Evolutionary conservation across 2,888 invertebrate species (phyloP).

Genomic region (Melikaiella ostensackeni): DNA sequence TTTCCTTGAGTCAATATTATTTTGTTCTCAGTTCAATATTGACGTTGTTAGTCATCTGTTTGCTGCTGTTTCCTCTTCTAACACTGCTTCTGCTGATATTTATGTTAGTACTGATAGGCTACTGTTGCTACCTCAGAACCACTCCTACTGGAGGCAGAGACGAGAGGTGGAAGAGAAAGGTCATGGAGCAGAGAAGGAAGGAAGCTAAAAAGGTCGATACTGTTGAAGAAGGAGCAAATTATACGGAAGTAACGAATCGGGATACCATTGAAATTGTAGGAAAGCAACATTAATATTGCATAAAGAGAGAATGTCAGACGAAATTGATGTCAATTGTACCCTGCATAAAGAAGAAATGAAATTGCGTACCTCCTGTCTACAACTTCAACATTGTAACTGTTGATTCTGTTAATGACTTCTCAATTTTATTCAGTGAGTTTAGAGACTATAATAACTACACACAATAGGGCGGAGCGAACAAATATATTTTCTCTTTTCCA

Average conservation of each 20-base stretch:
- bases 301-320: conserved; percentile 1
- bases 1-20: not conserved
- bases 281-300: conserved; percentile 28
- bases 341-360: conserved; percentile 20
- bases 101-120: conserved; percentile 14
- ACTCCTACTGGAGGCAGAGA: conserved; percentile 31
- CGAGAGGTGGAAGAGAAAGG: conserved; percentile 45
- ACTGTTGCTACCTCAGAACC: conserved; percentile 1
- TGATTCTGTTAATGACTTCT: not conserved
- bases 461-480: too few species aligned
- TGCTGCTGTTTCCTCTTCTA: conserved; percentile 1
- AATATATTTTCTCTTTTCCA: too few species aligned
- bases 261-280: conserved; percentile 11
- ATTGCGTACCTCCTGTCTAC: not conserved
- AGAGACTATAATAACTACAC: not conserved
- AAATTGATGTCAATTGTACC: conserved; percentile 22
- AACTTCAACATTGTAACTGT: not conserved
- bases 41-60: not conserved
- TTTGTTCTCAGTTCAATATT: not conserved
- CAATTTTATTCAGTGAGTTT: not conserved
- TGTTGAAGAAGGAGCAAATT: conserved; percentile 12
- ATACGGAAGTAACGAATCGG: conserved; percentile 28
- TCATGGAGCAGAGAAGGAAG: conserved; percentile 46
- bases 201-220: conserved; percentile 40
- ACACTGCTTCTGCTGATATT: conserved; percentile 6